phyloP scores from a whole-genome alignment of 35 echinoderm and acorn worm genomes.

The Ophiothrix spiculata region DNA sequence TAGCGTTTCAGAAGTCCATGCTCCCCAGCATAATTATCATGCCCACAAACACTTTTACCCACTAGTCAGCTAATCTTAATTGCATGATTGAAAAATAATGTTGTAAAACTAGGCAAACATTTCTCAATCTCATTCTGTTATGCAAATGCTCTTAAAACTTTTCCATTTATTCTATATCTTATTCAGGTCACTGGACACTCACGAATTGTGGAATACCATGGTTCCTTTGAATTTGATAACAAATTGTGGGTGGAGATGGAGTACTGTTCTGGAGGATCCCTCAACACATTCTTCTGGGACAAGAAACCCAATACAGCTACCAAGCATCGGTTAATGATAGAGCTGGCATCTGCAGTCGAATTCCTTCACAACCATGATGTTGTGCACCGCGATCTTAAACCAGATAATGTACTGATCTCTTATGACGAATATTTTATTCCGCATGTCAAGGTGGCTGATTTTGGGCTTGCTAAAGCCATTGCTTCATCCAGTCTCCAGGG shows the following conservation, averaged over 20 bases:
- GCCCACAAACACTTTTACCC: no score
- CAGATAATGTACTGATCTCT: neutral
- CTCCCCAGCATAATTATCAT: no score
- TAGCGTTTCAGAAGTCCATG: no score
- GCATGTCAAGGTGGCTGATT: neutral
- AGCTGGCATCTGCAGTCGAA: neutral
- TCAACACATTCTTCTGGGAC: neutral
- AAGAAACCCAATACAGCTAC: neutral
- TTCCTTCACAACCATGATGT: neutral
- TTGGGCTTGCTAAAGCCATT: neutral
- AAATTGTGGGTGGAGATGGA: neutral
- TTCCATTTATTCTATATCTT: no score
- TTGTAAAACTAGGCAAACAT: no score
- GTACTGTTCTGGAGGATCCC: neutral
- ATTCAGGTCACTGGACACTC: neutral
- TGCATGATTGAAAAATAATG: no score
- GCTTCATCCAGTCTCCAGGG: neutral
- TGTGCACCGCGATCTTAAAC: neutral
- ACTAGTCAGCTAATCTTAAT: no score
- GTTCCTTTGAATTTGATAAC: neutral
- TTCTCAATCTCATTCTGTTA: no score
- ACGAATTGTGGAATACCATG: neutral
- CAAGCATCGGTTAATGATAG: neutral
- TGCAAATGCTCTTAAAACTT: no score
- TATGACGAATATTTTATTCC: neutral